Base-by-base conservation (phyloP, 2,113 vertebrate genomes). In the Plectropomus leopardus region DNA sequence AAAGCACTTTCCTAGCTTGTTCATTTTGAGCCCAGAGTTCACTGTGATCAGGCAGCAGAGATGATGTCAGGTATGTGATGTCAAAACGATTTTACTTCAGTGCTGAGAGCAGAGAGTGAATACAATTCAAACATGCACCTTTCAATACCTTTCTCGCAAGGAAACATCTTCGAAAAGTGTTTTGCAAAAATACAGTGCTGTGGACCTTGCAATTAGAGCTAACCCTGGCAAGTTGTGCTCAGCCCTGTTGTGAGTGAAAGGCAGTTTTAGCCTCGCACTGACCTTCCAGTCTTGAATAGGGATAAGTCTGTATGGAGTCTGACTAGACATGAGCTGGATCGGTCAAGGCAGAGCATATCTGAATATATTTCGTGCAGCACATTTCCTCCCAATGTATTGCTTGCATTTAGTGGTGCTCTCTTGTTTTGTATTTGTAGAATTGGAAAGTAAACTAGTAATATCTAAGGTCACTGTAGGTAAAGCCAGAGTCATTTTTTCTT, bases 381-480 rank as follows among this genome's bases (percentile, higher is more conserved):
- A 76, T 66, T 23, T 79, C 47, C 80, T 57, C 11, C 7, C 16
- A 48, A 59, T 47, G 63, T n/a, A 32, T 15, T 68, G 11, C 58
- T 51, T 32, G 3, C 23, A 75, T 65, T 54, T 48, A 61, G 55
- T 9, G 36, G 28, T 55, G 60, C 69, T 26, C 17, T 40, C 45
- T 81, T 80, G 54, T 83, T 89, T 88, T 86, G 72, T 76, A 83
- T 73, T 57, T 80, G 63, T 63, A 71, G 28, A 74, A 73, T 50
- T 85, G 51, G 51, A 84, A 86, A 86, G 78, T 71, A 77, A 91
- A 84, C 72, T 66, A 61, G 65, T 73, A 77, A 88, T 77, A 63
- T 70, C 60, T 74, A 10, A 77, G 83, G 86, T 85, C 72, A 78
- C 76, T 88, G 60, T 66, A 60, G 84, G 80, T 72, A 75, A 82